Evolutionary conservation across 1,140 invertebrate genomes (phyloP), one percentile per base, ranked within the genome.

Genomic region (Lordiphosa mommai): DNA sequence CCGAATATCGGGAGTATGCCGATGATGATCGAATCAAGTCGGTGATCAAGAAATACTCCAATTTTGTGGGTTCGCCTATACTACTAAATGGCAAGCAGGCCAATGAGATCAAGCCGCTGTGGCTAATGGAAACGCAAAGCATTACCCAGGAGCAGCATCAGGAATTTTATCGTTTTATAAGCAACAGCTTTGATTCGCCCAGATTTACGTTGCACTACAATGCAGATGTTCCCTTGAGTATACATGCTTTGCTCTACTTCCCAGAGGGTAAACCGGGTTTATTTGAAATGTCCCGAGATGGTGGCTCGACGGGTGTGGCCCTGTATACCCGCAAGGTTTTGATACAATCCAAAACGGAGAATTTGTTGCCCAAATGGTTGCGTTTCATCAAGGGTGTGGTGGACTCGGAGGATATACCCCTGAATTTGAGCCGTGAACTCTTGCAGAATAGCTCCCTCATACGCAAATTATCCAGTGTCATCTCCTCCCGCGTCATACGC

Each of bases 391-490:
- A 94, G 96, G 95, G 98, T 88, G 97, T 99, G 16, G 96, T 99
- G 5, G 98, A 99, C 90, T 98, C 96, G 4, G 98, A 99, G 91
- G 98, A 99, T 87, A 99, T 99, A 91, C 98, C 98, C 6, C 91
- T 99, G 12, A 99, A 99, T 92, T 91, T 99, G 34, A 98, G 97
- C 82, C 91, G 98, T 87, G 98, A 99, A 90, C 90, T 99, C 33
- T 90, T 99, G 9, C 98, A 99, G 90, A 98, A 99, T 80, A 97
- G 96, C 88, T 92, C 93, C 16, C 91, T 99, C 1, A 98, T 99
- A 55, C 63, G 95, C 23, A 97, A 97, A 90, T 89, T 99, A 4
- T 91, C 94, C 16, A 93, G 92, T 50, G 96, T 98, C 23, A 89
- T 99, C 8, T 97, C 96, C 0, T 94, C 93, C 55, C 91, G 95